Percentiles rank a stretch among this genome's conserved stretches.
Evolutionary conservation across 2,113 vertebrate genomes (phyloP).

Genomic region (Oceanites oceanicus): DNA sequence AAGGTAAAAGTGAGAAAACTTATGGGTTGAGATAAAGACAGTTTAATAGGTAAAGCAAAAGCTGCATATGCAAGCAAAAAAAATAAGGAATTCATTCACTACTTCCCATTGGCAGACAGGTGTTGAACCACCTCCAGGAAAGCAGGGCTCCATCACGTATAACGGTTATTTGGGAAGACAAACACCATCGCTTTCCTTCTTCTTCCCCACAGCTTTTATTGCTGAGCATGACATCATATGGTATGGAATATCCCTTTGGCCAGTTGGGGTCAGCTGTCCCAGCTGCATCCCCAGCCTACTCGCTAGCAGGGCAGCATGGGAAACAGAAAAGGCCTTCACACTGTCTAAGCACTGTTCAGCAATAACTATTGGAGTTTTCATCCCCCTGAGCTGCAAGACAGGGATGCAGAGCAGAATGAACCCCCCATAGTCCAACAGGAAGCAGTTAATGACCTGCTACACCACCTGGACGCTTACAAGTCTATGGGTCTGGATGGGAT

Average conservation of each 20-base stretch:
- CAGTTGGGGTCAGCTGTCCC: not conserved
- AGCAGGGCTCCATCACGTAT: rapidly evolving
- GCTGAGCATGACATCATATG: not conserved
- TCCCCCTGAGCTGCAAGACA: no score
- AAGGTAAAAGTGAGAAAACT: not conserved
- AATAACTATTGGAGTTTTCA: no score
- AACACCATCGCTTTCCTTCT: rapidly evolving
- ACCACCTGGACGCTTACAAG: no score
- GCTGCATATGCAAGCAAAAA: not conserved
- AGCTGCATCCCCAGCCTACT: rapidly evolving
- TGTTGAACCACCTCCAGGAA: not conserved
- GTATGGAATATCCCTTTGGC: not conserved
- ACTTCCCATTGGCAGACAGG: not conserved
- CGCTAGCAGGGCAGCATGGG: rapidly evolving
- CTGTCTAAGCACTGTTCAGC: not conserved
- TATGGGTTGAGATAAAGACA: not conserved
- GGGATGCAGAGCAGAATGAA: no score
- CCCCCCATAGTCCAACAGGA: no score
- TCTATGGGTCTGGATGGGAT: no score
- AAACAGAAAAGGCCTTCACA: not conserved
- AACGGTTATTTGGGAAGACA: not conserved
- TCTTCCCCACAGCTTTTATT: not conserved
- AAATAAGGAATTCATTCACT: not conserved
- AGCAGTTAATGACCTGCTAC: no score
- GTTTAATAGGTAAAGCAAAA: not conserved